Conservation (phyloP, 2,888 invertebrate genomes). For the Stenichneumon culpator region DNA sequence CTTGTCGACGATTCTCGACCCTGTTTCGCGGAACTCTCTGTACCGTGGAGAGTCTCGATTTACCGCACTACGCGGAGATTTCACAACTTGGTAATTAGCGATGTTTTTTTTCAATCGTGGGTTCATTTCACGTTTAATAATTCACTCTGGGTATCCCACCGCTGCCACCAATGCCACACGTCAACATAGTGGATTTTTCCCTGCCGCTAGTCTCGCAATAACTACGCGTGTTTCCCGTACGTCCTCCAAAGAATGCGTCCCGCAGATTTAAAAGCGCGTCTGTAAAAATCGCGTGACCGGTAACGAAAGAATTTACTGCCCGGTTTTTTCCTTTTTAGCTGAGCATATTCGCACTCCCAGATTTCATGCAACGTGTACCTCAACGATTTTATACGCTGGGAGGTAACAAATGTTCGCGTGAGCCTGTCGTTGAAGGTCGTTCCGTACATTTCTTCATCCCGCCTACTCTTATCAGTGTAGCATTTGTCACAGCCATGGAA, state of each 20-base stretch:
- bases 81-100: too few relatives aligned
- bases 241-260: conserved; percentile 21
- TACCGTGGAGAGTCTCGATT: too few relatives aligned
- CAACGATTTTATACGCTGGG: not conserved
- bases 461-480: not conserved
- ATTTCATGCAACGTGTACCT: conserved; percentile 5
- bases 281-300: not conserved
- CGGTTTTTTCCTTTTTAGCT: not conserved
- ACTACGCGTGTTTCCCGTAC: not conserved
- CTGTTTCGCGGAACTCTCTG: too few relatives aligned
- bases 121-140: too few relatives aligned
- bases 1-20: too few relatives aligned
- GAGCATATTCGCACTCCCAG: conserved; percentile 2
- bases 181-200: too few relatives aligned
- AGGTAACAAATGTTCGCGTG: not conserved
- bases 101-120: too few relatives aligned
- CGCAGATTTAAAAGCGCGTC: not conserved
- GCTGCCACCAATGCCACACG: too few relatives aligned
- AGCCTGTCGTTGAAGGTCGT: conserved; percentile 14
- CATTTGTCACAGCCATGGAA: not conserved
- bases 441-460: conserved; percentile 1
- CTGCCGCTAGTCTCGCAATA: not conserved
- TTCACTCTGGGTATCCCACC: too few relatives aligned
- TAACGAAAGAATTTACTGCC: not conserved
- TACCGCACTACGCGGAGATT: too few relatives aligned